These are phyloP conservation scores for Campodea augens DNA, from an alignment of 1,140 invertebrate genomes.

Conservation along the genomic window DNA sequence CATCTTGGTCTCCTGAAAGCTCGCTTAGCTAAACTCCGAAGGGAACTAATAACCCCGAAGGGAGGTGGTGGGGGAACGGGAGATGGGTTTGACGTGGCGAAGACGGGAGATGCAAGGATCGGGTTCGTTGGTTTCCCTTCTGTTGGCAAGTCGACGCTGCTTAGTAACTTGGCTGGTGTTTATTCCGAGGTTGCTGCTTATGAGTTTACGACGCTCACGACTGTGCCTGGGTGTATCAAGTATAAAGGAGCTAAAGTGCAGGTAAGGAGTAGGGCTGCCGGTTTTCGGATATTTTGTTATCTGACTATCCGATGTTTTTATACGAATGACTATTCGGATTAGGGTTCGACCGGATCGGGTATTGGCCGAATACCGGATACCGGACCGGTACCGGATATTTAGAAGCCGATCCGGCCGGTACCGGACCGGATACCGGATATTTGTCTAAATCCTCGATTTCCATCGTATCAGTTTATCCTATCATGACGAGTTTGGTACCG, in stretches of 20 bases:
- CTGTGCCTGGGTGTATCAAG: slow-evolving; percentile 97
- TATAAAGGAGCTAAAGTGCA: slow-evolving; percentile 99
- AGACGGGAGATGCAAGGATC: slow-evolving; percentile 97
- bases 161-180: slow-evolving; percentile 93
- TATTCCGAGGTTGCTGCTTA: slow-evolving; percentile 99
- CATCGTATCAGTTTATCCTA: too few species aligned
- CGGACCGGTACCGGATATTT: too few species aligned
- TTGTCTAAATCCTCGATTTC: too few species aligned
- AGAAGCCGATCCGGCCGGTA: too few species aligned
- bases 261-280: too few species aligned
- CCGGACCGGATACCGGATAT: too few species aligned
- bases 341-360: too few species aligned
- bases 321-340: too few species aligned
- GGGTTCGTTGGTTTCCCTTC: slow-evolving; percentile 98
- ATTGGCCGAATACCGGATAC: too few species aligned
- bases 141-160: slow-evolving; percentile 93
- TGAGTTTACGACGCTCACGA: slow-evolving; percentile 98
- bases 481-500: too few species aligned
- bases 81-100: slow-evolving; percentile 97
- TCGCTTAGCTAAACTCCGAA: slow-evolving; percentile 81
- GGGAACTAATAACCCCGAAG: slow-evolving; percentile 97
- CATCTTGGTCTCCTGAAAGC: slow-evolving; percentile 96
- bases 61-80: slow-evolving; percentile 74
- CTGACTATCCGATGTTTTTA: too few species aligned
- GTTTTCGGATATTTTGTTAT: too few species aligned